A percentile compares a stretch with the other conserved stretches of the same genome.
These are phyloP conservation scores for Musca domestica DNA, from an alignment of 1,140 invertebrate species.

Conservation along the genomic window DNA sequence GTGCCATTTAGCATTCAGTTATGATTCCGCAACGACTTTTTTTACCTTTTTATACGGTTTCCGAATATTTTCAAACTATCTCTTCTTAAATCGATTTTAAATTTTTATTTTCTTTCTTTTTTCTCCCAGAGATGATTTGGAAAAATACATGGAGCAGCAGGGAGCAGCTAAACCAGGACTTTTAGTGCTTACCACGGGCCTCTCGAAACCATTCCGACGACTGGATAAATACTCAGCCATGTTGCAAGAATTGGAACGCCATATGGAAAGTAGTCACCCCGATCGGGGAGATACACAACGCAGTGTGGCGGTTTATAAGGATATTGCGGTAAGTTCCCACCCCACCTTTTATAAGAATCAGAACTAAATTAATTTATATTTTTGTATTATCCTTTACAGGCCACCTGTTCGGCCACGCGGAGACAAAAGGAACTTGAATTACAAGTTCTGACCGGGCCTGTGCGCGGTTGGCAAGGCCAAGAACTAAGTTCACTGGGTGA, in stretches of 20 bases:
- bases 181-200: slow-evolving; percentile 83
- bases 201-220: slow-evolving; percentile 92
- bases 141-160: slow-evolving; percentile 81
- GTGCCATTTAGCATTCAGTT: too few relatives aligned
- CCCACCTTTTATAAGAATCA: background rate
- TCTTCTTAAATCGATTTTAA: too few relatives aligned
- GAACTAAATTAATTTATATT: background rate
- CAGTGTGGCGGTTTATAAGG: slow-evolving; percentile 89
- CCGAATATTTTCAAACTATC: too few relatives aligned
- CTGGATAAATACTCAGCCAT: slow-evolving; percentile 92
- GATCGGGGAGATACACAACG: slow-evolving; percentile 95
- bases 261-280: slow-evolving; percentile 91
- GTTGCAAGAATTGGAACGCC: slow-evolving; percentile 92
- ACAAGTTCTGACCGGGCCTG: slow-evolving; percentile 87
- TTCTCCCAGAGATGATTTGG: slow-evolving; percentile 79
- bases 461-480: slow-evolving; percentile 94
- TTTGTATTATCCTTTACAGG: slow-evolving; percentile 57
- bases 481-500: slow-evolving; percentile 67
- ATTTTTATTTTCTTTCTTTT: background rate
- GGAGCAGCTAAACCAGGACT: slow-evolving; percentile 81
- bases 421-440: slow-evolving; percentile 95
- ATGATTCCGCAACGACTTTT: too few relatives aligned
- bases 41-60: too few relatives aligned
- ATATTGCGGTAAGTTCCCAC: slow-evolving; percentile 90
- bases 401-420: slow-evolving; percentile 76